phyloP scores from a whole-genome alignment of 2,888 invertebrate species.

The Eilema caniola region DNA sequence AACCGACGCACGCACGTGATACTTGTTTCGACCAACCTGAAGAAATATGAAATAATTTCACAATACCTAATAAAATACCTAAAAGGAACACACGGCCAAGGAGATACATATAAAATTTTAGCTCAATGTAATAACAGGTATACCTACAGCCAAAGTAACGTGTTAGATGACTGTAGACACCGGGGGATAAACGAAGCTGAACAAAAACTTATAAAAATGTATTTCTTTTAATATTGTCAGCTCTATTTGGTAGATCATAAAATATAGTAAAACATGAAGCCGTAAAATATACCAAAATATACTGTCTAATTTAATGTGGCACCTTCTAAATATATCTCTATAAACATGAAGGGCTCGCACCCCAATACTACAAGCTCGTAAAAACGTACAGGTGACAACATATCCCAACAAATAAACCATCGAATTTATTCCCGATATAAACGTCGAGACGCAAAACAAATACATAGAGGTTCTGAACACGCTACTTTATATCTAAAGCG shows the following conservation, averaged over 20 bases:
- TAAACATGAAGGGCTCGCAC: constrained; percentile 62
- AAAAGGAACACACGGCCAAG: too few relatives aligned
- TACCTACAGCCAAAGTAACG: neutral
- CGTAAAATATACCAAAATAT: constrained; percentile 48
- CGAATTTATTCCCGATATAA: constrained; percentile 72
- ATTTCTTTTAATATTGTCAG: constrained; percentile 17
- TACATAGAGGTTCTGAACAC: constrained; percentile 45
- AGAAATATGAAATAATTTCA: too few relatives aligned
- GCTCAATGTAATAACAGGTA: neutral
- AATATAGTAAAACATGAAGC: constrained; percentile 36
- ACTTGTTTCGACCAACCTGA: too few relatives aligned
- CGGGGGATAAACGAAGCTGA: neutral
- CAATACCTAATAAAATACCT: too few relatives aligned
- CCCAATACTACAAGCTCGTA: constrained; percentile 63
- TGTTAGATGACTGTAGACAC: neutral
- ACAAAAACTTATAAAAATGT: neutral
- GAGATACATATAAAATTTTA: neutral
- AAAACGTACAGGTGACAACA: constrained; percentile 69
- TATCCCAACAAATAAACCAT: constrained; percentile 67
- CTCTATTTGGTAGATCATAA: constrained; percentile 27
- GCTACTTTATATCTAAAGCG: constrained; percentile 49
- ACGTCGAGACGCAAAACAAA: constrained; percentile 56
- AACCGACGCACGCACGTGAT: too few relatives aligned
- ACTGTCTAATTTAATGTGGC: constrained; percentile 57
- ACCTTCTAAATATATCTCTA: constrained; percentile 58